Base-by-base conservation (phyloP, 1,140 invertebrate species). In the Drosophila willistoni region DNA sequence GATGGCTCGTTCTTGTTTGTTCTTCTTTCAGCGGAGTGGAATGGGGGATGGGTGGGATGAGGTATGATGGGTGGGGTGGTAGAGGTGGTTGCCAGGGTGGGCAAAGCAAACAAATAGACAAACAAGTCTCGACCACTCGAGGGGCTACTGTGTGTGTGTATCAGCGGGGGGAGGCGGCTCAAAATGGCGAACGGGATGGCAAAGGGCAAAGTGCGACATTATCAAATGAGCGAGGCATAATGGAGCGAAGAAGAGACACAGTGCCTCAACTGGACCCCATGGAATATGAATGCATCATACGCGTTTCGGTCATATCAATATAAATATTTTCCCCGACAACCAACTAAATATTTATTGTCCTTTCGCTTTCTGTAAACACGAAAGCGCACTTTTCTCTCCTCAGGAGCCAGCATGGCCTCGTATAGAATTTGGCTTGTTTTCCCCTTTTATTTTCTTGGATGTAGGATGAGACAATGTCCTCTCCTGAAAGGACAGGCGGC, bases 51-150 rank as follows among this genome's bases (percentile, higher is more conserved):
- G 14, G 17, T 10, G 44, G 22, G 4, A 3, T 25, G 29, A 29
- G 29, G 7, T 29, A 6, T 51, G 44, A 2, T 19, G 7, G 17
- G 17, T 51, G 9, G 17, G 17, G 44, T 19, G 10, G 14, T 17
- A 25, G 14, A 17, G 44, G 44, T 51, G 17, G 17, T 22, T 29
- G 47, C 64, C 34, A 36, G 54, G 60, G 64, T 29, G 19, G 64
- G 51, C n/a, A 65, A 77, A 87, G 79, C 79, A 87, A 86, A 87
- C 73, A 87, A 87, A 87, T 68, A 73, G 79, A 83, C 75, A 81
- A 79, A 79, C 76, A 83, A 77, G 61, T 63, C 56, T 29, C 68
- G 69, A 68, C 64, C 84, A 89, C 80, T 89, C 79, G 55, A 76
- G 59, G 51, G 56, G 51, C 44, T 51, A 59, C 56, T 33, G 56